These are phyloP conservation scores for Chironomus tentans DNA, from an alignment of 2,888 invertebrate genomes.

Conservation along the genomic window DNA sequence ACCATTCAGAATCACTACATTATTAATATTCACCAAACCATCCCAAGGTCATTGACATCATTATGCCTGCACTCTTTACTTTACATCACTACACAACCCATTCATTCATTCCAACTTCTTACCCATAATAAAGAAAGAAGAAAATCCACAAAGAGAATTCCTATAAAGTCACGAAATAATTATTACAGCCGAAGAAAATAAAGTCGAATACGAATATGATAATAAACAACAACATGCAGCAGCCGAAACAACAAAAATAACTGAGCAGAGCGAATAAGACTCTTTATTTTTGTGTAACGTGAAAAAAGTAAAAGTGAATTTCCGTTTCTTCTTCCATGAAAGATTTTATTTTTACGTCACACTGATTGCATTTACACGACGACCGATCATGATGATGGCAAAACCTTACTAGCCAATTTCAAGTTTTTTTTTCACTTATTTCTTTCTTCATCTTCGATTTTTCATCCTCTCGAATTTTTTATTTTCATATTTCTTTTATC, in stretches of 20 bases:
- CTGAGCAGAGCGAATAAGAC: background rate
- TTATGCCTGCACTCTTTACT: too few species aligned
- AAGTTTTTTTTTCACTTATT: background rate
- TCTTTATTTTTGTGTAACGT: background rate
- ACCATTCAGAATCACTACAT: too few species aligned
- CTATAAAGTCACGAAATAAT: background rate
- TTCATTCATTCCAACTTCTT: too few species aligned
- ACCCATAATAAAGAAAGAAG: too few species aligned
- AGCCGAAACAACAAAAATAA: background rate
- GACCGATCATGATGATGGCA: background rate
- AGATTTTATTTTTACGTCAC: slow-evolving; percentile 3
- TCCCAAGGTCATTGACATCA: too few species aligned
- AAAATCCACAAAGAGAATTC: too few species aligned
- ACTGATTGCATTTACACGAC: background rate
- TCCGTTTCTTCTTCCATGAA: background rate
- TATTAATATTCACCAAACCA: too few species aligned
- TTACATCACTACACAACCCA: too few species aligned
- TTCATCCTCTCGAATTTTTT: background rate
- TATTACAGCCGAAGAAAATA: background rate
- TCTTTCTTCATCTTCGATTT: background rate
- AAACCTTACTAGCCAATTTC: background rate
- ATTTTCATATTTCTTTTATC: background rate
- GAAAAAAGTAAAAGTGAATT: slow-evolving; percentile 4
- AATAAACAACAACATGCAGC: background rate
- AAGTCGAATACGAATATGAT: background rate